Base-by-base conservation (phyloP, 2,113 vertebrate species). In the Zosterops lateralis region DNA sequence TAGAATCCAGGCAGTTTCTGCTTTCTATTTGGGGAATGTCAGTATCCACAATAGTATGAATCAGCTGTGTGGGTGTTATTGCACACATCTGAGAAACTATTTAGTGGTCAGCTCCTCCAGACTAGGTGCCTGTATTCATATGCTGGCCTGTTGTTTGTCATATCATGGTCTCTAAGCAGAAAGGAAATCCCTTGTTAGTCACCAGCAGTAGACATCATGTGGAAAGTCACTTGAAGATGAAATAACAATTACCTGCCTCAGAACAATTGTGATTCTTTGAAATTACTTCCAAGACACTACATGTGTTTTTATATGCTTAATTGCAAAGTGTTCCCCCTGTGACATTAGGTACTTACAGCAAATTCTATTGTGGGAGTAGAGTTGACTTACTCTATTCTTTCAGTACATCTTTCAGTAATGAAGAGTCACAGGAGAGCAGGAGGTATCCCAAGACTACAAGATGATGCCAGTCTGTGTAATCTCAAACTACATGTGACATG, bases 121-220 rank as follows among this genome's bases (percentile, higher is more conserved):
- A 71, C 47, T 31, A 48, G 65, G 13, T 84, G 60, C 51, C 4
- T 84, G 24, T 77, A 36, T 92, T 90, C 15, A 6, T 71, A 10
- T 62, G 10, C 32, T 87, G 36, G 15, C 61, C 45, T 92, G 82
- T 44, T 45, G 22, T 78, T 84, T 19, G 14, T 80, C 31, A 17
- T 76, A 19, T 40, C 50, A 42, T 56, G 5, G 44, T 56, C 20
- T 87, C 32, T 73, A 71, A 80, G 64, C 36, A 73, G 34, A 73
- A 73, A n/a, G 84, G 42, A 87, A 90, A 48, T 93, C 61, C 31
- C 56, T 44, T 87, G 25, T 90, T 93, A 92, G 82, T 95, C 74
- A 87, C 18, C 15, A 66, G 45, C 32, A 25, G 10, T 31, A 67
- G 50, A 56, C 36, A 70, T 89, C 28, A 18, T 21, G 19, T 87